Conservation (phyloP, 2,888 invertebrate genomes). For the Gymnoscelis rufifasciata region DNA sequence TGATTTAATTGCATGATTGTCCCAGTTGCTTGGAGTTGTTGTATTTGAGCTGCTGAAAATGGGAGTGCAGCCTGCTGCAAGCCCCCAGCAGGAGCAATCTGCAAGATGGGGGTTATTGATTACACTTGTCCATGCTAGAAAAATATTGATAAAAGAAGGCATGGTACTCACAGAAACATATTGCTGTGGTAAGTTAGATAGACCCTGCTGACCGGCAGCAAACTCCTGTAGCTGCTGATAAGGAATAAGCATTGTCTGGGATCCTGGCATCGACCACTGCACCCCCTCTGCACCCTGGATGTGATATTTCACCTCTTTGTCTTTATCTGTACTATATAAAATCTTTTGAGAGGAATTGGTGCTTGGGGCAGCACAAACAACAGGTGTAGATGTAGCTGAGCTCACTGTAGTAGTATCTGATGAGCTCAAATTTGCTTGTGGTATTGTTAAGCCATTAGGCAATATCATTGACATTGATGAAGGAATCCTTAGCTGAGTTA, state of each 20-base stretch:
- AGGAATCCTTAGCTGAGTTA: conserved; percentile 64
- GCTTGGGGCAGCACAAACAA: conserved; percentile 69
- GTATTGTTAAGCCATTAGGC: conserved; percentile 62
- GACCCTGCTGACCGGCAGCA: conserved; percentile 53
- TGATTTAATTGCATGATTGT: conserved; percentile 73
- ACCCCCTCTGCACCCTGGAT: conserved; percentile 67
- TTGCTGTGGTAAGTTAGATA: conserved; percentile 64
- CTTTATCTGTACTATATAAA: conserved; percentile 68
- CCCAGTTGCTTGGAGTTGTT: conserved; percentile 66
- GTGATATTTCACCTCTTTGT: conserved; percentile 70
- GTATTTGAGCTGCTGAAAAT: conserved; percentile 62
- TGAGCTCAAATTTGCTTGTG: conserved; percentile 61
- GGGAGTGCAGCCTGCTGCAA: conserved; percentile 65
- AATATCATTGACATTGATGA: conserved; percentile 74
- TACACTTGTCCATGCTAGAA: no score
- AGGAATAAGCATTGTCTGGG: conserved; percentile 72
- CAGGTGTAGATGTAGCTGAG: conserved; percentile 63
- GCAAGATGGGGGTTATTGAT: conserved; percentile 14
- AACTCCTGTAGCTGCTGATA: conserved; percentile 71
- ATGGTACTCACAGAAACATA: conserved; percentile 66
- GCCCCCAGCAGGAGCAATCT: conserved; percentile 68
- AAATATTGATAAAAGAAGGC: no score
- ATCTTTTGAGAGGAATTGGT: conserved; percentile 68
- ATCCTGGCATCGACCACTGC: conserved; percentile 70
- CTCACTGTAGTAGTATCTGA: conserved; percentile 69